A percentile compares a stretch with the other conserved stretches of the same genome.
phyloP scores from a whole-genome alignment of 2,113 vertebrate genomes.

The Ardeotis arabs region DNA sequence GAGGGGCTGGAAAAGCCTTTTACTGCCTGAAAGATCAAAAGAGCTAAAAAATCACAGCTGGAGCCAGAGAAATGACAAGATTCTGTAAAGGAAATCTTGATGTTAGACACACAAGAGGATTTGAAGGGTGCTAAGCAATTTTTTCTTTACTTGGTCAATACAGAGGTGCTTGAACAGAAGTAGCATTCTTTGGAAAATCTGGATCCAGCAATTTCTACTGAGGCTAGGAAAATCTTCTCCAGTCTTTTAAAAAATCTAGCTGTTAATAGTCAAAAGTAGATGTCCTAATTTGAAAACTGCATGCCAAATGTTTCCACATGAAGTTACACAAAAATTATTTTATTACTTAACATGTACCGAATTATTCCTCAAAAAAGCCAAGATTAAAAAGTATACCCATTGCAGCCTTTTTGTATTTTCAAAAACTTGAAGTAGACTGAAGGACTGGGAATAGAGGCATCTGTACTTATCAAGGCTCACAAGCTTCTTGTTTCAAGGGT shows the following conservation, averaged over 20 bases:
- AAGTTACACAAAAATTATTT: not conserved
- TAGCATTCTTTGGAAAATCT: not conserved
- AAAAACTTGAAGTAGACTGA: not conserved
- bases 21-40: constrained; percentile 29
- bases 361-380: not conserved
- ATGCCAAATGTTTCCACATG: not conserved
- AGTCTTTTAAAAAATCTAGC: not conserved
- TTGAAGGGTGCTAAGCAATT: not conserved
- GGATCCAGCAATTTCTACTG: not conserved
- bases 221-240: not conserved
- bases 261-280: not conserved
- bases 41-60: not conserved
- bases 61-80: not conserved
- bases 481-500: not conserved
- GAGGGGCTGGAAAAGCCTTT: constrained; percentile 12
- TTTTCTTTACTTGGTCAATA: not conserved
- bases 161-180: not conserved
- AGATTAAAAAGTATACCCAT: not conserved
- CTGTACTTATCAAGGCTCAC: not conserved
- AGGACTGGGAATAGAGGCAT: not conserved
- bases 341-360: not conserved
- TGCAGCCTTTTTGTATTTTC: not conserved
- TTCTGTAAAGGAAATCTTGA: constrained; percentile 4
- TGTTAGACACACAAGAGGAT: not conserved
- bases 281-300: constrained; percentile 39